phyloP scores from a whole-genome alignment of 2,888 invertebrate species.

The Iselma pallidipennis region DNA sequence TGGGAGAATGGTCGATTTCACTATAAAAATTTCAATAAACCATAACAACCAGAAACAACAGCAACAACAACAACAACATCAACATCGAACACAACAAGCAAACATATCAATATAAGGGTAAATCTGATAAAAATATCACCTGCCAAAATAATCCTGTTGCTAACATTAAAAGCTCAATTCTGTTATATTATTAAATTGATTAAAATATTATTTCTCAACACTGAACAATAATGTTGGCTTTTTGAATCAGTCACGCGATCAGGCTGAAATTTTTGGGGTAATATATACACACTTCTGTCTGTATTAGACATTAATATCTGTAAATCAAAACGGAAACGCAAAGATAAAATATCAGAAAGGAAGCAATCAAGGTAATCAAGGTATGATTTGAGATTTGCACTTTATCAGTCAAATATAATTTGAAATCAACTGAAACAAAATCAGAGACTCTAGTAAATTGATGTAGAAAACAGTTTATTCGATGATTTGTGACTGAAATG shows the following conservation, averaged over 20 bases:
- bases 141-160: slow-evolving; percentile 16
- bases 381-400: no score
- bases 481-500: no score
- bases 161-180: slow-evolving; percentile 1
- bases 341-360: not conserved
- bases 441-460: no score
- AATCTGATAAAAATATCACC: slow-evolving; percentile 10
- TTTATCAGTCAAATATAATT: no score
- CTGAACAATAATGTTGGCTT: slow-evolving; percentile 27
- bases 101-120: no score
- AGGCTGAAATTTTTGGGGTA: slow-evolving; percentile 7
- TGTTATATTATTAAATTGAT: slow-evolving; percentile 18
- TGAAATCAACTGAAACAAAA: no score
- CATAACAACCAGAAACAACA: slow-evolving; percentile 15
- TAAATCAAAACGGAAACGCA: not conserved
- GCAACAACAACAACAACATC: slow-evolving; percentile 12
- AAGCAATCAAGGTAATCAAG: not conserved
- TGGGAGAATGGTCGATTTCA: slow-evolving; percentile 21
- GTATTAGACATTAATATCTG: slow-evolving; percentile 2
- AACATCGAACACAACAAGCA: not conserved
- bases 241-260: slow-evolving; percentile 29
- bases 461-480: no score
- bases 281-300: slow-evolving; percentile 6
- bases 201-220: slow-evolving; percentile 22
- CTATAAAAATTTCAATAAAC: slow-evolving; percentile 17